Conservation (phyloP, 2,888 invertebrate species). For the Rhogogaster chlorosoma region DNA sequence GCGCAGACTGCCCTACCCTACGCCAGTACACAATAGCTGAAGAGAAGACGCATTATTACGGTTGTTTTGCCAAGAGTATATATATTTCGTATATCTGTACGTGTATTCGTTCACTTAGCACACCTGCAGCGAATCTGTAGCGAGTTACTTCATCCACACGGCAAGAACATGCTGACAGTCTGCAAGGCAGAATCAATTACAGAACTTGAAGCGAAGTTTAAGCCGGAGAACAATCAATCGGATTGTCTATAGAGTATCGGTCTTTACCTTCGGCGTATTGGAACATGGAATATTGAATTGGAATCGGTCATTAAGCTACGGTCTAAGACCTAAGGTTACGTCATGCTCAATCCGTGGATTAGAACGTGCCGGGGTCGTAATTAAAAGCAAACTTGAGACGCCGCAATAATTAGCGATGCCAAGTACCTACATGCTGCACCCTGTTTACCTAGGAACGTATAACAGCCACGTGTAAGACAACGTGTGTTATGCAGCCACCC, state of each 20-base stretch:
- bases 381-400: constrained; percentile 39
- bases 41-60: constrained; percentile 46
- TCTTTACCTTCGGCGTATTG: neutral
- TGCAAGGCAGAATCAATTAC: neutral
- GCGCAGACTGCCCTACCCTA: neutral
- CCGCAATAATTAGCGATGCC: constrained; percentile 43
- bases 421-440: constrained; percentile 12
- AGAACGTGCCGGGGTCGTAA: constrained; percentile 20
- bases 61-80: constrained; percentile 28
- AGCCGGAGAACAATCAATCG: neutral
- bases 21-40: constrained; percentile 19
- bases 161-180: neutral
- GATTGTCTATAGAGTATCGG: neutral
- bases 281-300: neutral
- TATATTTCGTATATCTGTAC: neutral
- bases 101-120: neutral
- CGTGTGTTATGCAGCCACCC: constrained; percentile 12
- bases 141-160: neutral
- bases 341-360: neutral
- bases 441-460: neutral
- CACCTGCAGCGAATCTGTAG: neutral
- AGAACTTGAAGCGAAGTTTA: neutral
- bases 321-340: neutral
- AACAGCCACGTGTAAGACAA: constrained; percentile 20
- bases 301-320: constrained; percentile 5